Evolutionary conservation across 1,140 invertebrate genomes (phyloP), one percentile per base, ranked within the genome.

Genomic region (Eumaeus atala): DNA sequence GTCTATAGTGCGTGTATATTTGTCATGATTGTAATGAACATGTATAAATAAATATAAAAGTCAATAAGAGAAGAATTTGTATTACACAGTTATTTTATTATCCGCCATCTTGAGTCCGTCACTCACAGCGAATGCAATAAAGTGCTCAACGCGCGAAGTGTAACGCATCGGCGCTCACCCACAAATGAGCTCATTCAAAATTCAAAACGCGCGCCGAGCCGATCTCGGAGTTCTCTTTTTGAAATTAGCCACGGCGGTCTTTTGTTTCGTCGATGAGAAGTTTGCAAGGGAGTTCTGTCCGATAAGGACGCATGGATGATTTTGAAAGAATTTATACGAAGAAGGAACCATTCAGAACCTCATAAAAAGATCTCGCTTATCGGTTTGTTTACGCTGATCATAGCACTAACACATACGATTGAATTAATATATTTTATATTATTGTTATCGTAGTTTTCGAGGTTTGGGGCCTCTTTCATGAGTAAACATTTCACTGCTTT

Each of bases 161-260:
- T 65, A 62, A 71, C 78, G 78, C 80, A 72, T 69, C 77, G 68
- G 48, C 80, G 80, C 80, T 71, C 80, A 80, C 80, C 78, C 80
- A 70, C 72, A 68, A 70, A 65, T 66, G 60, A 47, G 51, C 64
- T 76, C 76, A 81, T 84, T 81, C 64, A 53, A 68, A 72, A 84
- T 84, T 79, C 81, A 63, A 72, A 56, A 56, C 69, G 68, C 76
- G 73, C 61, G 60, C 60, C 63, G 48, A 66, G 56, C 58, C 52
- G 60, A 74, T 71, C 76, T 82, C 78, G 73, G 77, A 83, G 82
- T 82, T 75, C 77, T 78, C 77, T 78, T 81, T 84, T 84, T 82
- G 69, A 81, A 84, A 83, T 84, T 84, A 84, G 77, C 75, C 65
- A 76, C 74, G 75, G 76, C 64, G 74, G 72, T 70, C 79, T 76